A percentile compares a stretch with the other conserved stretches of the same genome.
These are phyloP conservation scores for Phasia obesa DNA, from an alignment of 2,888 invertebrate species.

Conservation along the genomic window DNA sequence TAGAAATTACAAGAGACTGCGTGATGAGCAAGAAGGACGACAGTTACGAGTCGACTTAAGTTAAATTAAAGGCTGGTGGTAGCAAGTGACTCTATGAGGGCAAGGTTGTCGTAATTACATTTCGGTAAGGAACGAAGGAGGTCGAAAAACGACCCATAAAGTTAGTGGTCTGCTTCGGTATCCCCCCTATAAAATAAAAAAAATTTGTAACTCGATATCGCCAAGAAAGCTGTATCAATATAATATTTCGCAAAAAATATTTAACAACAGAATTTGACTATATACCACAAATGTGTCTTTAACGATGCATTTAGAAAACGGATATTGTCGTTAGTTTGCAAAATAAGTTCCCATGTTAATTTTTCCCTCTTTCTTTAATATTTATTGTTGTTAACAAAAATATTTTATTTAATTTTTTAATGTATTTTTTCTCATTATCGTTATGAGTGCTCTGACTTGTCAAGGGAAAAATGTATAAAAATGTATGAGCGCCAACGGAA, in stretches of 20 bases:
- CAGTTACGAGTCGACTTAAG: too few relatives aligned
- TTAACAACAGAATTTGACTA: constrained; percentile 16
- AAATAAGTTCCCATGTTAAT: constrained; percentile 73
- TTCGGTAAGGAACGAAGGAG: too few relatives aligned
- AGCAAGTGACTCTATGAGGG: too few relatives aligned
- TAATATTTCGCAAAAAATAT: neutral
- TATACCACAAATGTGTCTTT: constrained; percentile 15
- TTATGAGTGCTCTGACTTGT: neutral
- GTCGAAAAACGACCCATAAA: too few relatives aligned
- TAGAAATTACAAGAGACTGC: too few relatives aligned
- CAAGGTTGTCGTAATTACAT: too few relatives aligned
- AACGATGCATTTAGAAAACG: constrained; percentile 51
- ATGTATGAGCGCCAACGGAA: constrained; percentile 75
- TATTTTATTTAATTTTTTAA: constrained; percentile 21
- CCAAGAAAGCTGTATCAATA: constrained; percentile 34
- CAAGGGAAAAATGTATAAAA: neutral
- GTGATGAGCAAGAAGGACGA: too few relatives aligned
- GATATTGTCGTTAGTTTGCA: constrained; percentile 66
- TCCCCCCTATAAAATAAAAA: too few relatives aligned
- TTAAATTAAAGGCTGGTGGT: too few relatives aligned
- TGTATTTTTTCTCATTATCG: constrained; percentile 39
- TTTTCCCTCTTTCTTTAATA: constrained; percentile 13
- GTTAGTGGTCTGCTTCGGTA: too few relatives aligned
- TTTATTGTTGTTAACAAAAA: constrained; percentile 4
- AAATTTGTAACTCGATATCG: neutral